phyloP scores from a whole-genome alignment of 1,140 invertebrate species.

The Lasaia peninsularis region DNA sequence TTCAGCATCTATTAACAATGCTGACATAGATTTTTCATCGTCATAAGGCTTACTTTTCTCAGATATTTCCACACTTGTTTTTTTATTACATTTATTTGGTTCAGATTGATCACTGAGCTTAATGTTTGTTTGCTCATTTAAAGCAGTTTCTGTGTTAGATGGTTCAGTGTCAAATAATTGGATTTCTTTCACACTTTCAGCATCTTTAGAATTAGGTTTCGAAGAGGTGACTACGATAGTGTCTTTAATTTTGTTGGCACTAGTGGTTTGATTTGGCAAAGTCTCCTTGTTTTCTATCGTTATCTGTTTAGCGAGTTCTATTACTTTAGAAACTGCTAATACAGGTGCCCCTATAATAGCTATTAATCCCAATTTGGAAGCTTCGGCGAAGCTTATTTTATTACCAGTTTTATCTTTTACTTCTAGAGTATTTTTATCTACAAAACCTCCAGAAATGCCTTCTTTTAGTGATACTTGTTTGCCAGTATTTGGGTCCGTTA shows the following conservation, averaged over 20 bases:
- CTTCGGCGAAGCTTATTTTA: conserved; percentile 84
- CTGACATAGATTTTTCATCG: conserved; percentile 50
- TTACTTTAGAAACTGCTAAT: conserved; percentile 80
- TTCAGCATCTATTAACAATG: conserved; percentile 61
- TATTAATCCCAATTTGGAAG: conserved; percentile 85
- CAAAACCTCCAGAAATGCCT: conserved; percentile 86
- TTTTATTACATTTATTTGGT: too few relatives aligned
- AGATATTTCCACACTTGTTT: neutral
- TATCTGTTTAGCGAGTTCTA: conserved; percentile 62
- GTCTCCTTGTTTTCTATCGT: conserved; percentile 80
- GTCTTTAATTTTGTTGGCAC: neutral
- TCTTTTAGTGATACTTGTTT: conserved; percentile 85
- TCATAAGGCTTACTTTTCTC: neutral
- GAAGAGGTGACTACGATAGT: neutral
- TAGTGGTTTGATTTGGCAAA: neutral
- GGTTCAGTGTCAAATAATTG: too few relatives aligned
- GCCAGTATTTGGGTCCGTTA: conserved; percentile 86
- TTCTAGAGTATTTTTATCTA: conserved; percentile 85
- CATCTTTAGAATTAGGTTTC: neutral
- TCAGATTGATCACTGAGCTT: conserved; percentile 40
- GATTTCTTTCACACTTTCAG: too few relatives aligned
- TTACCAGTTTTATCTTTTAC: conserved; percentile 82
- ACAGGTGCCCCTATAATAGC: conserved; percentile 84
- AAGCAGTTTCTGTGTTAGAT: too few relatives aligned
- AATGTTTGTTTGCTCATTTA: conserved; percentile 20